Conservation (phyloP, 2,888 invertebrate genomes). For the Dicroscelio sp. region DNA sequence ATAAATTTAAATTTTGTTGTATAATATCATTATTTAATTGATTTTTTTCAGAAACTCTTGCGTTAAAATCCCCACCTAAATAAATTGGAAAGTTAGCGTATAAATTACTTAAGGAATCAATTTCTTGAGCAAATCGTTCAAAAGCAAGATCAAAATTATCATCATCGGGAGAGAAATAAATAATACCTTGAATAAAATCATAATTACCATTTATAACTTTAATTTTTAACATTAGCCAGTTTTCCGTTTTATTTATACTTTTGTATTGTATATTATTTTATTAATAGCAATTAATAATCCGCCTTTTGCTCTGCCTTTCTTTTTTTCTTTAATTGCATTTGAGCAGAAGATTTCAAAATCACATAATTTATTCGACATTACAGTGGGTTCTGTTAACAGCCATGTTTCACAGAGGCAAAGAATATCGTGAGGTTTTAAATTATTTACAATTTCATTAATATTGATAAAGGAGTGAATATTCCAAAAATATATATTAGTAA, state of each 20-base stretch:
- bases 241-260: not conserved
- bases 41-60: not conserved
- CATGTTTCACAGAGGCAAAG: constrained; percentile 11
- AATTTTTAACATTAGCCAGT: not conserved
- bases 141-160: too few species aligned
- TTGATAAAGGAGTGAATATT: not conserved
- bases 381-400: not conserved
- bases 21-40: not conserved
- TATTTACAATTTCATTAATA: not conserved
- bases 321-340: not conserved
- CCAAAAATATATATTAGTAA: not conserved
- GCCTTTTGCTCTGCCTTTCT: not conserved
- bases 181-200: not conserved
- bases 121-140: not conserved
- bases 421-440: not conserved
- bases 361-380: not conserved
- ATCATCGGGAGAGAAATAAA: not conserved
- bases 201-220: not conserved
- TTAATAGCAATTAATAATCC: not conserved
- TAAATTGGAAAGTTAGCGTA: not conserved
- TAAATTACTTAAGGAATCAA: too few species aligned
- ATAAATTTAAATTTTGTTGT: not conserved
- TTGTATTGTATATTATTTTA: not conserved
- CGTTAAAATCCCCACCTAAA: not conserved
- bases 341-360: not conserved